phyloP scores from a whole-genome alignment of 2,888 invertebrate genomes.

The Mimumesa dahlbomi region DNA sequence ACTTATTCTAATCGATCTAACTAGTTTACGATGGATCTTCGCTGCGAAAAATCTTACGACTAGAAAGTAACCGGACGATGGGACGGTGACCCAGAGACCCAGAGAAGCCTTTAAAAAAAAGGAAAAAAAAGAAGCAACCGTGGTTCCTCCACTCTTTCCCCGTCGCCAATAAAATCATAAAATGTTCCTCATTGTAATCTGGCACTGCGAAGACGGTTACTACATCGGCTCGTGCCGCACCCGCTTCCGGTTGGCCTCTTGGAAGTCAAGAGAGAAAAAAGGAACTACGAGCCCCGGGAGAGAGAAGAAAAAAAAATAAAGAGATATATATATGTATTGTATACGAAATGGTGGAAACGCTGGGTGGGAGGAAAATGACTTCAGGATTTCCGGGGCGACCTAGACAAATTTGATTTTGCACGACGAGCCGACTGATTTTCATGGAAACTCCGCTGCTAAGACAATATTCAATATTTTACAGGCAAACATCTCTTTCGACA shows the following conservation, averaged over 20 bases:
- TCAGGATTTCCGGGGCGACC: slow-evolving; percentile 58
- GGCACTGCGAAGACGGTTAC: background rate
- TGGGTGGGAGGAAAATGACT: slow-evolving; percentile 40
- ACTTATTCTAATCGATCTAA: too few relatives aligned
- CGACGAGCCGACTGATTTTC: slow-evolving; percentile 47
- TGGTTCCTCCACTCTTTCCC: background rate
- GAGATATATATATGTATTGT: too few relatives aligned
- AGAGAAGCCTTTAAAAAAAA: slow-evolving; percentile 2
- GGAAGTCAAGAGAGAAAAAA: slow-evolving; percentile 9
- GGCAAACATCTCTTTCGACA: slow-evolving; percentile 59
- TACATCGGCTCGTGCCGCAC: slow-evolving; percentile 48
- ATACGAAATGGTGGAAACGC: slow-evolving; percentile 6
- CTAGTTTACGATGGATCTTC: too few relatives aligned
- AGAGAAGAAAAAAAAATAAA: background rate
- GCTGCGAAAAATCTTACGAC: too few relatives aligned
- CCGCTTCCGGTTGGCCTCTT: slow-evolving; percentile 25
- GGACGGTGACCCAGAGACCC: slow-evolving; percentile 11
- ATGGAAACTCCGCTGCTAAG: slow-evolving; percentile 56
- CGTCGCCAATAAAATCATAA: slow-evolving; percentile 41
- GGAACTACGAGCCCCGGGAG: background rate
- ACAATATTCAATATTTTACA: slow-evolving; percentile 72
- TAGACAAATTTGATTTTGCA: slow-evolving; percentile 65
- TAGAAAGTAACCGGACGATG: background rate
- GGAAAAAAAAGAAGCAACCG: too few relatives aligned
- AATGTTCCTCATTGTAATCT: slow-evolving; percentile 22